Evolutionary conservation across 2,888 invertebrate species (phyloP).

Genomic region (Nephrocerus scutellatus): DNA sequence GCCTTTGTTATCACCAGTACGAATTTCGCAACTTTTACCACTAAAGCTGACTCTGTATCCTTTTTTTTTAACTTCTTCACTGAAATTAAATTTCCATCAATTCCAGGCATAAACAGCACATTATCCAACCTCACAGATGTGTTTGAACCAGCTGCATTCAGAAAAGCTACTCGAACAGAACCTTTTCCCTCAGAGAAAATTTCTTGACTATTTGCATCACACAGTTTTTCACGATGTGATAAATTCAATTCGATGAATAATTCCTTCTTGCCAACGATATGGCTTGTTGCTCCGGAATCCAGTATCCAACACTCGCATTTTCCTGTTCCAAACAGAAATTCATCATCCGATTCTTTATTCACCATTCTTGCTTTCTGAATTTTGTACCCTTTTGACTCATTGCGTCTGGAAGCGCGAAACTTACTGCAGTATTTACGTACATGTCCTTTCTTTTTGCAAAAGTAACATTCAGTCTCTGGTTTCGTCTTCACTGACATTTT

Average conservation of each 20-base stretch:
- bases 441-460: slow-evolving; percentile 18
- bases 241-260: slow-evolving; percentile 14
- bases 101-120: slow-evolving; percentile 18
- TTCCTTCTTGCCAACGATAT: slow-evolving; percentile 13
- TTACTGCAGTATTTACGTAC: slow-evolving; percentile 15
- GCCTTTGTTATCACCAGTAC: background rate
- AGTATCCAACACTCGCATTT: slow-evolving; percentile 18
- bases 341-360: slow-evolving; percentile 7
- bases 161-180: slow-evolving; percentile 3
- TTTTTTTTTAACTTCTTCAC: slow-evolving; percentile 11
- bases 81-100: slow-evolving; percentile 17
- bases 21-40: too few relatives aligned
- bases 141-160: slow-evolving; percentile 8
- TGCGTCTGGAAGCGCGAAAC: slow-evolving; percentile 16
- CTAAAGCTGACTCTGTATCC: background rate
- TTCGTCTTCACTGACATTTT: background rate
- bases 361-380: slow-evolving; percentile 12
- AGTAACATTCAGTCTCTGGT: slow-evolving; percentile 13
- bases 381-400: slow-evolving; percentile 7
- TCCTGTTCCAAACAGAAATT: slow-evolving; percentile 10
- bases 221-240: slow-evolving; percentile 8
- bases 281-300: slow-evolving; percentile 21
- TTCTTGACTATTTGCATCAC: slow-evolving; percentile 16
- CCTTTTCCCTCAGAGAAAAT: slow-evolving; percentile 15
- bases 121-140: slow-evolving; percentile 6